Evolutionary conservation across 1,140 invertebrate genomes (phyloP).

Genomic region (Bemisia tabaci): DNA sequence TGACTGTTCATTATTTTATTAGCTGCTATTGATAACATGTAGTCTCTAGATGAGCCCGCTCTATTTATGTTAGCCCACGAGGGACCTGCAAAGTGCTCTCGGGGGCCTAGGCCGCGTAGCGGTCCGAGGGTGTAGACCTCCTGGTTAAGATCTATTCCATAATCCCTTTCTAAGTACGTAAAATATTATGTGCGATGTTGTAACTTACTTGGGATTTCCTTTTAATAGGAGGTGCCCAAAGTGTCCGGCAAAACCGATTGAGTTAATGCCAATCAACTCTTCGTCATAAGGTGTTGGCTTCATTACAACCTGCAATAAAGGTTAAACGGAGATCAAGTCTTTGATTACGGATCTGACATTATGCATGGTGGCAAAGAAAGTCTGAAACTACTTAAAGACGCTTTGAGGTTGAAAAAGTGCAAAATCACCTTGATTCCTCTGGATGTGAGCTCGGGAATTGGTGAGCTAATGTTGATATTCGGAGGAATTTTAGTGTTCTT

Average conservation of each 20-base stretch:
- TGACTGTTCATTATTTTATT: too few species aligned
- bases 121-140: too few species aligned
- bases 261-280: constrained; percentile 40
- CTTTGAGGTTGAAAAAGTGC: too few species aligned
- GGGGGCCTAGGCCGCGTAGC: too few species aligned
- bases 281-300: constrained; percentile 34
- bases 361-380: not conserved
- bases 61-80: too few species aligned
- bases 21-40: too few species aligned
- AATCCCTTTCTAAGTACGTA: too few species aligned
- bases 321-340: not conserved
- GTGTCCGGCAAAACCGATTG: constrained; percentile 48
- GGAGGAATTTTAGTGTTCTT: constrained; percentile 22
- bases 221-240: constrained; percentile 44
- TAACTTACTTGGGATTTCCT: too few species aligned
- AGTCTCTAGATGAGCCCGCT: too few species aligned
- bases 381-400: constrained; percentile 1
- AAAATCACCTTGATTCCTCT: constrained; percentile 29
- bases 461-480: constrained; percentile 22
- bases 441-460: constrained; percentile 38
- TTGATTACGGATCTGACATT: not conserved
- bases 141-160: too few species aligned
- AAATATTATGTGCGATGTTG: too few species aligned
- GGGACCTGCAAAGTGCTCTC: too few species aligned
- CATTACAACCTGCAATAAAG: constrained; percentile 34